Base-by-base conservation (phyloP, 2,888 invertebrate species). In the Apoderus coryli region DNA sequence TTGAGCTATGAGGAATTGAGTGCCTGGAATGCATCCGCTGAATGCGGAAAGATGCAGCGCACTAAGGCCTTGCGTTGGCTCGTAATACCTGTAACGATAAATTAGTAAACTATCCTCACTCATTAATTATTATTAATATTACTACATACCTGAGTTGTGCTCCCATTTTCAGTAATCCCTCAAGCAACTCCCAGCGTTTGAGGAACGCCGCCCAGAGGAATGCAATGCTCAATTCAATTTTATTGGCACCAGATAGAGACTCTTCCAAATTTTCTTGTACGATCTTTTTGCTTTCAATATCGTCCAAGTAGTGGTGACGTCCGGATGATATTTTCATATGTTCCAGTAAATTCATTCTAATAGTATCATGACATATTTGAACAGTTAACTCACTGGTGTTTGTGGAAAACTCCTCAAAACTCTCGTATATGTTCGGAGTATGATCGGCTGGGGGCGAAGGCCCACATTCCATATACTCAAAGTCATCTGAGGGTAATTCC, bases 401-500 rank as follows among this genome's bases (percentile, higher is more conserved):
- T n/a, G n/a, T n/a, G 10, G 56, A 53, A 31, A 59, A 59, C 52
- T 77, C 76, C 52, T 75, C 76, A 48, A 79, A 79, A 59, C 76
- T 80, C 53, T 82, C 81, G 60, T 80, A 80, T 63, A 79, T 72
- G 53, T 77, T 76, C 42, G 79, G 76, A 25, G 78, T 77, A 57
- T 78, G 78, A 56, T 82, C 81, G 34, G 79, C 75, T 15, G 80
- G 80, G 5, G 80, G 80, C 10, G 80, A 77, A 22, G 76, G 76
- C 33, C 80, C 80, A 46, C 76, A 77, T 54, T 79, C 77, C 65
- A 80, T 76, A 56, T 76, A 78, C 56, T 76, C 75, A 54, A 75
- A 73, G 57, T 75, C 75, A 25, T 67, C 70, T 45, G 74, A 69
- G 37, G 76, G 72, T 51, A 67, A 70, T 51, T 73, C 74, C 39